A percentile compares a stretch with the other conserved stretches of the same genome.
Conservation (phyloP, 2,888 invertebrate species). For the Lasioglossum calceatum region DNA sequence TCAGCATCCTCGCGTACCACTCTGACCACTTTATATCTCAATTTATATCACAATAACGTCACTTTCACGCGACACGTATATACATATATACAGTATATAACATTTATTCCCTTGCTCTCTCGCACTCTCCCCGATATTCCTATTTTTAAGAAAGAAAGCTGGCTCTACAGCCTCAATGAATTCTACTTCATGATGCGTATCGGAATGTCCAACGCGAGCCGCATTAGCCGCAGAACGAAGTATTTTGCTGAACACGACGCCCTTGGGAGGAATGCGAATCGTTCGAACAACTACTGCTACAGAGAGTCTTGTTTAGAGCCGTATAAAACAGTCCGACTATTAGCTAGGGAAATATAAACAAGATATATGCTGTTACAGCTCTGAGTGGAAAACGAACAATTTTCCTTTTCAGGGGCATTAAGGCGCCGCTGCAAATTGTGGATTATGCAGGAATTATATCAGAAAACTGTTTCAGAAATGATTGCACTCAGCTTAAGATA, state of each 20-base stretch:
- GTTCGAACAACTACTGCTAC: slow-evolving; percentile 59
- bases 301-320: slow-evolving; percentile 48
- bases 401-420: slow-evolving; percentile 9
- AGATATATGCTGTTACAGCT: slow-evolving; percentile 40
- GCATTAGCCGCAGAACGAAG: slow-evolving; percentile 55
- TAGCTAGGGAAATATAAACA: slow-evolving; percentile 67
- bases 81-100: slow-evolving; percentile 25
- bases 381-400: slow-evolving; percentile 10
- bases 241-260: slow-evolving; percentile 69
- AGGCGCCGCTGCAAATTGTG: background rate
- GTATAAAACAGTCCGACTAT: slow-evolving; percentile 56
- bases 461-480: background rate
- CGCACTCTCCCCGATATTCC: slow-evolving; percentile 11
- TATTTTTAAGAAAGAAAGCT: slow-evolving; percentile 6
- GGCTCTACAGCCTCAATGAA: slow-evolving; percentile 49
- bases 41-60: slow-evolving; percentile 83
- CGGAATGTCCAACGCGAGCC: slow-evolving; percentile 51
- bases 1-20: slow-evolving; percentile 66
- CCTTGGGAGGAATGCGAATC: slow-evolving; percentile 72
- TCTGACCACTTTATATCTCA: slow-evolving; percentile 80
- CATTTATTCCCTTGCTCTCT: slow-evolving; percentile 4
- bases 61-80: slow-evolving; percentile 74
- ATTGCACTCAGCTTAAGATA: background rate
- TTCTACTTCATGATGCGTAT: slow-evolving; percentile 57
- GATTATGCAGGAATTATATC: background rate